Conservation (phyloP, 2,797 vertebrate species). For the Scyliorhinus canicula region DNA sequence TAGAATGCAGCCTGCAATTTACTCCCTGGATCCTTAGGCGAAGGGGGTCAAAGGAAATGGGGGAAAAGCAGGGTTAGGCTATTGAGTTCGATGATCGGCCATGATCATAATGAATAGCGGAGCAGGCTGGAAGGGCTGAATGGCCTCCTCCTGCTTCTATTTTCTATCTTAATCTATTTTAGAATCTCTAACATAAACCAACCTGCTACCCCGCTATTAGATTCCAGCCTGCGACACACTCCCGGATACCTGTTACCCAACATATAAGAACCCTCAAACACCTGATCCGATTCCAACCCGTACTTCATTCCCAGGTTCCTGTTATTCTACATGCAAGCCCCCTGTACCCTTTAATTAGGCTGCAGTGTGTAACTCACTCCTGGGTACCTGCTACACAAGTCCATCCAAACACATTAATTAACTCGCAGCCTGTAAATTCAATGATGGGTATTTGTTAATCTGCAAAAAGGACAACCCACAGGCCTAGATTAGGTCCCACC, state of each 20-base stretch:
- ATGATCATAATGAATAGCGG: too few species aligned
- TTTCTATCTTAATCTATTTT: too few species aligned
- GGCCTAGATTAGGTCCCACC: neutral
- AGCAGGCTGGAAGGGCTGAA: too few species aligned
- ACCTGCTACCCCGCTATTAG: too few species aligned
- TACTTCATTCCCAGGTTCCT: neutral
- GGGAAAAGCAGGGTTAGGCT: too few species aligned
- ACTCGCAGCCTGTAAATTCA: neutral
- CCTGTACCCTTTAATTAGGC: neutral
- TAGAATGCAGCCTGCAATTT: neutral
- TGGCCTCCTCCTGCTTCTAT: too few species aligned
- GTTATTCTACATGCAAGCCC: neutral
- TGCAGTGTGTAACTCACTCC: neutral
- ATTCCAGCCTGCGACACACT: neutral
- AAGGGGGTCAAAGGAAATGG: too few species aligned
- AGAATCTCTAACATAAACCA: too few species aligned
- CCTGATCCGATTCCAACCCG: neutral
- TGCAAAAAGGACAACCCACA: neutral
- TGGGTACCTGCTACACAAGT: neutral
- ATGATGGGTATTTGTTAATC: neutral
- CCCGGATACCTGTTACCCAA: neutral
- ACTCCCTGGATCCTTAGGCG: too few species aligned
- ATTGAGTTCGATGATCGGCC: too few species aligned
- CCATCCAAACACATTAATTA: neutral
- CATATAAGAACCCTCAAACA: neutral